These are phyloP conservation scores for Heteromormyrus szaboi DNA, from an alignment of 2,797 vertebrate genomes.

Conservation along the genomic window DNA sequence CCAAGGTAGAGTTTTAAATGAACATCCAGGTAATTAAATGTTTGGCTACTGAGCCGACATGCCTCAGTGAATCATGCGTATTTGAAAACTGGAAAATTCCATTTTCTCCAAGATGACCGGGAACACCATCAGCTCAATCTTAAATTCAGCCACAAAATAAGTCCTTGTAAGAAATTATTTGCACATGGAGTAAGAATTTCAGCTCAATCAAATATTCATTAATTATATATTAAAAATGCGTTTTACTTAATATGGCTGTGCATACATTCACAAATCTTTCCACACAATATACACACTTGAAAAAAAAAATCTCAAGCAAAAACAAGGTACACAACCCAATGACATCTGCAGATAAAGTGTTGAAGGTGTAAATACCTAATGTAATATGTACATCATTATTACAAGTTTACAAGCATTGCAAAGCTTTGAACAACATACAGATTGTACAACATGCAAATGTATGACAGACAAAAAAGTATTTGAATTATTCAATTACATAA, in stretches of 20 bases:
- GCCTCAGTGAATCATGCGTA: not conserved
- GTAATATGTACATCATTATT: slow-evolving; percentile 53
- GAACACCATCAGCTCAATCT: not conserved
- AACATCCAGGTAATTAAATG: not conserved
- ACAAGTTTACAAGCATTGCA: slow-evolving; percentile 46
- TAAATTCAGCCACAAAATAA: not conserved
- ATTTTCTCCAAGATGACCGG: not conserved
- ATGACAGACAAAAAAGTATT: slow-evolving; percentile 20
- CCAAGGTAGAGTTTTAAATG: not conserved
- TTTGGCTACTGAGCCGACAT: not conserved
- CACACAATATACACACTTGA: slow-evolving; percentile 27
- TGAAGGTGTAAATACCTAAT: not conserved
- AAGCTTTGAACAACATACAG: slow-evolving; percentile 24
- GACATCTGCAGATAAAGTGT: not conserved
- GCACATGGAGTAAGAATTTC: not conserved
- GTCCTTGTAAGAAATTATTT: slow-evolving; percentile 1
- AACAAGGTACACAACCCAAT: slow-evolving; percentile 28
- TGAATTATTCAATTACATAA: slow-evolving; percentile 27
- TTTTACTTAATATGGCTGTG: slow-evolving; percentile 5
- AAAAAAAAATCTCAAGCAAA: slow-evolving; percentile 28
- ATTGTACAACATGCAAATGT: slow-evolving; percentile 26
- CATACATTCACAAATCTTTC: slow-evolving; percentile 31
- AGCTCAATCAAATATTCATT: not conserved
- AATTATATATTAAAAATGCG: slow-evolving; percentile 17
- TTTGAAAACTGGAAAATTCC: not conserved